A percentile compares a stretch with the other conserved stretches of the same genome.
phyloP scores from a whole-genome alignment of 2,797 vertebrate species.

The Gallinago nigripennis region DNA sequence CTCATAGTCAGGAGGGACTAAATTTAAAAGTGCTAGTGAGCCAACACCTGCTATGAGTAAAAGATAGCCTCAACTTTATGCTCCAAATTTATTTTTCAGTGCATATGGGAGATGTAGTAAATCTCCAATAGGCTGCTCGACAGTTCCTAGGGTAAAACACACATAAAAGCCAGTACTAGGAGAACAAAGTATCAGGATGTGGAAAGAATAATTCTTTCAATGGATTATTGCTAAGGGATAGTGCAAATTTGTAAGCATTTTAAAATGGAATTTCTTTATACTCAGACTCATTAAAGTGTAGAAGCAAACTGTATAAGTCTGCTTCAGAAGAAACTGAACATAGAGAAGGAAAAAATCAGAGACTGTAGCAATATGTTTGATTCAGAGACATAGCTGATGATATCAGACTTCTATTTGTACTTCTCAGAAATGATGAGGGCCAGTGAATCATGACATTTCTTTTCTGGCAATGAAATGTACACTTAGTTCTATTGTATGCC shows the following conservation, averaged over 20 bases:
- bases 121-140: not conserved
- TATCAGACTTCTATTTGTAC: conserved; percentile 24
- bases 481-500: not conserved
- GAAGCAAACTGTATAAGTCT: not conserved
- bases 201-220: not conserved
- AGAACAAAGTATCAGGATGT: not conserved
- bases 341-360: not conserved
- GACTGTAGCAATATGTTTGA: not conserved
- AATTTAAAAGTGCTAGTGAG: conserved; percentile 49
- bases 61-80: not conserved
- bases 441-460: conserved; percentile 24
- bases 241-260: not conserved
- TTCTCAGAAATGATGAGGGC: not conserved
- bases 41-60: conserved; percentile 25
- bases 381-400: not conserved
- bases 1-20: not conserved
- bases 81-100: conserved; percentile 22
- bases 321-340: not conserved
- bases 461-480: not conserved
- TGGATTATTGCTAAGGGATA: not conserved
- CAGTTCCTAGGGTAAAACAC: not conserved
- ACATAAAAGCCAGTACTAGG: not conserved
- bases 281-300: not conserved
- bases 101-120: not conserved
- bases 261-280: not conserved